These are phyloP conservation scores for Heterodera carotae DNA, from an alignment of 1,140 invertebrate genomes.

Conservation along the genomic window DNA sequence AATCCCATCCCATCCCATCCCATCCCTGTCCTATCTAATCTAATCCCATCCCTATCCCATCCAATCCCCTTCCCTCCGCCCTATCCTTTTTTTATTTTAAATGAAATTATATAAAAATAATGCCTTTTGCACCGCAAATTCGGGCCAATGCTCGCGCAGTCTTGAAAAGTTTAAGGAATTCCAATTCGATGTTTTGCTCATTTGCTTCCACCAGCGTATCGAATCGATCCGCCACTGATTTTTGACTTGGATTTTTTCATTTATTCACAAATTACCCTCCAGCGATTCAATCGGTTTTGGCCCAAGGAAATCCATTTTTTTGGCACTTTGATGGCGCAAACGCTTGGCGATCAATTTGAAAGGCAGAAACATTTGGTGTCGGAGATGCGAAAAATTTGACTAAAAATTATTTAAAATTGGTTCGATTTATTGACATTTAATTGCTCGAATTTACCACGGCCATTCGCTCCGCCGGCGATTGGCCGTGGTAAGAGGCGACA, in stretches of 20 bases:
- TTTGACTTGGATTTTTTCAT: conserved; percentile 1
- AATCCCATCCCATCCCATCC: too few species aligned
- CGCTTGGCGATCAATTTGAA: conserved; percentile 44
- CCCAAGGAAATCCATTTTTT: not conserved
- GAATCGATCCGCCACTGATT: not conserved
- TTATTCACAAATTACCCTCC: conserved; percentile 31
- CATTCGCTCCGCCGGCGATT: conserved; percentile 28
- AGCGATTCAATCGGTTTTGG: not conserved
- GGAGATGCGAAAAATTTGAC: conserved; percentile 29
- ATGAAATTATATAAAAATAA: not conserved
- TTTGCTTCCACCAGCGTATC: conserved; percentile 39
- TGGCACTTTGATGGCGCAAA: conserved; percentile 35
- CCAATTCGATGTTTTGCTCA: conserved; percentile 46
- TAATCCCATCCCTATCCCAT: too few species aligned
- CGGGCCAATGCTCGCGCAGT: conserved; percentile 35
- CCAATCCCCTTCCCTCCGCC: too few species aligned
- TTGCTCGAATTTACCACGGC: conserved; percentile 3
- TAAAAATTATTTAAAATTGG: conserved; percentile 2
- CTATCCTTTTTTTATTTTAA: too few species aligned
- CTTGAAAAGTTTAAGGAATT: conserved; percentile 45
- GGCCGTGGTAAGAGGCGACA: conserved; percentile 44
- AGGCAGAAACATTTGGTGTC: conserved; percentile 39
- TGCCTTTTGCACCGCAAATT: conserved; percentile 7
- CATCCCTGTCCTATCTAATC: too few species aligned
- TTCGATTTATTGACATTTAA: not conserved